phyloP scores from a whole-genome alignment of 2,888 invertebrate species.

The Galeruca laticollis region DNA sequence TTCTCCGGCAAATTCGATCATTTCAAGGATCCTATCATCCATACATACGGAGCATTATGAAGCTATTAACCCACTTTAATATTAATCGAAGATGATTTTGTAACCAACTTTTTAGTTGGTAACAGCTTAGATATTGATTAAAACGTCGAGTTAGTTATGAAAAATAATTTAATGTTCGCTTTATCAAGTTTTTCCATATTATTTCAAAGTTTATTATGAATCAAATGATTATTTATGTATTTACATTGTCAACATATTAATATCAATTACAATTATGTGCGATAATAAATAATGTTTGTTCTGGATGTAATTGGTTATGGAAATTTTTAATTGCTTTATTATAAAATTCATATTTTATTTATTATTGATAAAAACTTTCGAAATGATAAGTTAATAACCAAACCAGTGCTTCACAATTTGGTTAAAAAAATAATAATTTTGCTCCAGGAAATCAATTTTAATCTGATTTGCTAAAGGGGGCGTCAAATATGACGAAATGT shows the following conservation, averaged over 20 bases:
- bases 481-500: no score
- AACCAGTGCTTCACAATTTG: no score
- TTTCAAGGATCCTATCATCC: slow-evolving; percentile 48
- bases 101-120: slow-evolving; percentile 35
- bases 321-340: no score
- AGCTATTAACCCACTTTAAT: slow-evolving; percentile 53
- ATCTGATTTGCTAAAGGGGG: no score
- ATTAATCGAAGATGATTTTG: slow-evolving; percentile 48
- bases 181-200: neutral
- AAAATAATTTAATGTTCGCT: neutral
- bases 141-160: neutral
- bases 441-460: no score
- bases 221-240: neutral
- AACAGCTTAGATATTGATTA: neutral
- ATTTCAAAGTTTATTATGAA: neutral
- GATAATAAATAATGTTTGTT: neutral
- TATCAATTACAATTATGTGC: neutral
- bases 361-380: no score
- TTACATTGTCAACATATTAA: neutral
- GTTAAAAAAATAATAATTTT: no score
- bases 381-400: no score
- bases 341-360: no score
- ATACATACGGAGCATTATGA: slow-evolving; percentile 45
- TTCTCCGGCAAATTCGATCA: slow-evolving; percentile 45
- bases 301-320: neutral